Evolutionary conservation across 1,140 invertebrate genomes (phyloP).

Genomic region (Saccostrea echinata): DNA sequence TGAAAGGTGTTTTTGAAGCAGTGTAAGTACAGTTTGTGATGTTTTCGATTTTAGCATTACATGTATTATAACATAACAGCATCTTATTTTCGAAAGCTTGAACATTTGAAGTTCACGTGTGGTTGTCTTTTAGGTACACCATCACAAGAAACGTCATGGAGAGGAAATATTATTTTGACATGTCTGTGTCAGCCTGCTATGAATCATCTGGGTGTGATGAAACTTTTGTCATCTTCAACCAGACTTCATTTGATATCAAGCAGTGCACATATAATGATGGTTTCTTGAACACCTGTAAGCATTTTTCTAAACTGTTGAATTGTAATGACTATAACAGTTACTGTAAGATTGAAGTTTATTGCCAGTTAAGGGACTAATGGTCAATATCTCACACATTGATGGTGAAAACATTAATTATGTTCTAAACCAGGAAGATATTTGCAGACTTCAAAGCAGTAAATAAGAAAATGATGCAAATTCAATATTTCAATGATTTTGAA

Average conservation of each 20-base stretch:
- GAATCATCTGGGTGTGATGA: constrained; percentile 12
- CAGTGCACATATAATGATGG: constrained; percentile 38
- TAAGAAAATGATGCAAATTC: too few relatives aligned
- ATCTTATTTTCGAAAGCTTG: too few relatives aligned
- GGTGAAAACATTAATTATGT: too few relatives aligned
- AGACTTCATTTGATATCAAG: constrained; percentile 31
- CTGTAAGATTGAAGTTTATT: not conserved
- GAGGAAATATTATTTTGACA: constrained; percentile 34
- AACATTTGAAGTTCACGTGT: not conserved
- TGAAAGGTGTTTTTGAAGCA: constrained; percentile 42
- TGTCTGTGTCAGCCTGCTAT: constrained; percentile 25
- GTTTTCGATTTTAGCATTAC: too few relatives aligned
- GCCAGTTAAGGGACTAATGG: not conserved
- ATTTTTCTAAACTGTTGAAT: not conserved
- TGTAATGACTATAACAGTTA: too few relatives aligned
- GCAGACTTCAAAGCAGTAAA: too few relatives aligned
- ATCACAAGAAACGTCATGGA: constrained; percentile 20
- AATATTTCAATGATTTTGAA: too few relatives aligned
- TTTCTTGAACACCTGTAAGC: constrained; percentile 14
- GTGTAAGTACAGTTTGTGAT: constrained; percentile 8
- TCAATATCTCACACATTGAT: too few relatives aligned
- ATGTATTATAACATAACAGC: too few relatives aligned
- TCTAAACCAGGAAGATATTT: too few relatives aligned
- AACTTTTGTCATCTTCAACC: constrained; percentile 29
- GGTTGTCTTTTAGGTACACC: constrained; percentile 20